Base-by-base conservation (phyloP, 1,140 invertebrate species). In the Bombus polaris region DNA sequence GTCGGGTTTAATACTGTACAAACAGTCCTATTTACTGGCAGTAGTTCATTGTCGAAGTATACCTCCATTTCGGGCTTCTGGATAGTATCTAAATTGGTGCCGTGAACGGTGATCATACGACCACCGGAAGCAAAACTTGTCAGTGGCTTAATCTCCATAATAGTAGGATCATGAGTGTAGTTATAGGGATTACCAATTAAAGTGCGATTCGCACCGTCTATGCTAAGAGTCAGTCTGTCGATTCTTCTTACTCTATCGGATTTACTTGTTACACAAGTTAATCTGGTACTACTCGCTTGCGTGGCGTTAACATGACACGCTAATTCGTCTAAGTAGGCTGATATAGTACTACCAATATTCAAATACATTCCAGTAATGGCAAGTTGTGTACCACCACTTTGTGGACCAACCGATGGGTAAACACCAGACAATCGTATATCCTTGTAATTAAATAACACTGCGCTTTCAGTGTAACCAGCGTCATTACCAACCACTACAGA, bases 351-450 rank as follows among this genome's bases (percentile, higher is more conserved):
- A 9, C 99, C 99, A 93, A 99, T 98, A 93, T 99, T 99, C 72
- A 99, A 95, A 95, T 99, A 98, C 88, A 97, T 96, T 32, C 99
- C 99, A 87, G 97, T 97, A 83, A 99, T 97, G 5, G 98, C 98
- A 72, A 99, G 94, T 89, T 97, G 97, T 0, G 99, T 99, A 3
- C 99, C 99, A 39, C 99, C 99, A 88, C 98, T 98, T 90, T 98
- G 97, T 9, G 99, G 99, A 0, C 99, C 99, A 71, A 98, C 96
- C 1, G 96, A 95, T 2, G 99, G 99, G 94, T 97, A 97, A 76
- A 99, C 96, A 12, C 97, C 97, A 72, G 96, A 97, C 70, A 99
- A 94, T 92, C 97, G 96, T 76, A 99, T 97, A 94, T 98, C 97
- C 94, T 98, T 98, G 91, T 98, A 99, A 93, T 97, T 98, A 92